Conservation (phyloP, 2,797 vertebrate genomes). For the Neosilurus hyrtlii region DNA sequence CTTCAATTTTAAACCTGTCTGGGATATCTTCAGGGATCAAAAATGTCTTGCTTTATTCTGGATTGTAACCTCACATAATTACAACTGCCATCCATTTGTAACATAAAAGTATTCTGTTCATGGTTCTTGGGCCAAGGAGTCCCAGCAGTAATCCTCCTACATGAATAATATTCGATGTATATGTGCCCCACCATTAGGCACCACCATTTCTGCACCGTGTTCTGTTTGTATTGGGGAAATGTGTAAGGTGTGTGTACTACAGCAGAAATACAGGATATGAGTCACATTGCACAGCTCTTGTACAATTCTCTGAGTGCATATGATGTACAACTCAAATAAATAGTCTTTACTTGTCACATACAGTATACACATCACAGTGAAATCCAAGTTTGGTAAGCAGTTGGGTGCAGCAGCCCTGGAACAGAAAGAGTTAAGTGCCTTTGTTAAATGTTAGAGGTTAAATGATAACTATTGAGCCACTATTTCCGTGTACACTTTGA, state of each 20-base stretch:
- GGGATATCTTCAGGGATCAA: background rate
- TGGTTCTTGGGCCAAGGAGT: background rate
- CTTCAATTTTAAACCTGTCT: slow-evolving; percentile 6
- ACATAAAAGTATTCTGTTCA: background rate
- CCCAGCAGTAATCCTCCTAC: background rate
- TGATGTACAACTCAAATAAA: background rate
- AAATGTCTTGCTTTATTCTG: background rate
- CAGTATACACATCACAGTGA: background rate
- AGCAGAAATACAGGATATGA: background rate
- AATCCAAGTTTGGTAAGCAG: background rate
- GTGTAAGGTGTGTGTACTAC: background rate
- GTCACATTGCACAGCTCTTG: background rate
- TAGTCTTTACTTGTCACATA: background rate
- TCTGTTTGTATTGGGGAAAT: background rate
- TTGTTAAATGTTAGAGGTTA: background rate
- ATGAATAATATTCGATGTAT: background rate
- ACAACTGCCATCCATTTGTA: background rate
- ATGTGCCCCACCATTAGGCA: background rate
- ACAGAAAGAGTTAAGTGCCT: background rate
- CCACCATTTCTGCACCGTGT: background rate
- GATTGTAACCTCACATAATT: background rate
- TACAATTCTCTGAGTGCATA: background rate
- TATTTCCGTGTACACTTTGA: background rate
- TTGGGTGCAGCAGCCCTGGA: background rate
- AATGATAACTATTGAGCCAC: background rate